Conservation (phyloP, 2,113 vertebrate genomes). For the Nibea albiflora region DNA sequence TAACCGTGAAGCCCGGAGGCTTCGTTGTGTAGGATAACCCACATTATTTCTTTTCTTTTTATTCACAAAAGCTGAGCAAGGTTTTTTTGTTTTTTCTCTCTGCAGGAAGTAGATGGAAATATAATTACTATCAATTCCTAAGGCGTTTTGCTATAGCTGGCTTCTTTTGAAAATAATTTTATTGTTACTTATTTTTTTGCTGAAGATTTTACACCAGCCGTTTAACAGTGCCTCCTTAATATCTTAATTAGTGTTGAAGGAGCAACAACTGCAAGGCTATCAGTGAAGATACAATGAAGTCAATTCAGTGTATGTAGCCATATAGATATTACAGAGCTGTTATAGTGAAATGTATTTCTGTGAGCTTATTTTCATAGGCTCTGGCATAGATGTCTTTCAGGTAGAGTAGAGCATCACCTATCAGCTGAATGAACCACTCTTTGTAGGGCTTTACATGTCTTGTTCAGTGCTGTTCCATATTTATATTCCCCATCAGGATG, state of each 20-base stretch:
- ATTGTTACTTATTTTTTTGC: slow-evolving; percentile 13
- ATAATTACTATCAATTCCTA: slow-evolving; percentile 14
- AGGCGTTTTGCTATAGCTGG: background rate
- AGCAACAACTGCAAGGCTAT: background rate
- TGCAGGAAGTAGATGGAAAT: slow-evolving; percentile 15
- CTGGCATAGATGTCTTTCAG: no score
- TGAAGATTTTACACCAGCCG: slow-evolving; percentile 12
- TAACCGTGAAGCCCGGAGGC: slow-evolving; percentile 26
- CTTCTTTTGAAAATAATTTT: background rate
- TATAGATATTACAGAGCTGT: no score
- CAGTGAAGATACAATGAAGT: background rate
- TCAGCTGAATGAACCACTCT: no score
- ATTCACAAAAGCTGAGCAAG: slow-evolving; percentile 39
- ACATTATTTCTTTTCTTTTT: slow-evolving; percentile 32
- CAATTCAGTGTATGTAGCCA: background rate
- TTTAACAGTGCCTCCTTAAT: background rate
- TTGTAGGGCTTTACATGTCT: no score
- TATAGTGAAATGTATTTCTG: no score
- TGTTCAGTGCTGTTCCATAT: no score
- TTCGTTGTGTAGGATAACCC: slow-evolving; percentile 39
- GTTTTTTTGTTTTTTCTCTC: background rate
- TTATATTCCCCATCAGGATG: no score
- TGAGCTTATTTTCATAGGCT: no score
- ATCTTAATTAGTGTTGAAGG: background rate
- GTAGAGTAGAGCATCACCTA: no score